Percentiles rank a stretch among this genome's conserved stretches.
Conservation (phyloP, 2,113 vertebrate genomes). For the Microcebus tavaratra region DNA sequence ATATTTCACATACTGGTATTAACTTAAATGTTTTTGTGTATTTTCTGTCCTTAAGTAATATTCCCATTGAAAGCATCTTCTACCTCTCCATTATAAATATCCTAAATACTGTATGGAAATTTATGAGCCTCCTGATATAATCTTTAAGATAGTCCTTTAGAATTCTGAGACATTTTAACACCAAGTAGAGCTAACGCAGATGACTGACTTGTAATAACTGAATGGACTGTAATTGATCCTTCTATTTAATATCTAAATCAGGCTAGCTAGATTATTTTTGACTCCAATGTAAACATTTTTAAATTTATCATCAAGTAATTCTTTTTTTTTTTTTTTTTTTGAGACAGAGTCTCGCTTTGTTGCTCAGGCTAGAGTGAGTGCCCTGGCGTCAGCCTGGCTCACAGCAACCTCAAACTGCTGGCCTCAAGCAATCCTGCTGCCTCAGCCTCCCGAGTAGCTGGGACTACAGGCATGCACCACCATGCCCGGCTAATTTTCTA, state of each 20-base stretch:
- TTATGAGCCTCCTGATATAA: neutral
- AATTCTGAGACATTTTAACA: neutral
- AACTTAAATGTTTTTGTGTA: neutral
- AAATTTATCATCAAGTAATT: neutral
- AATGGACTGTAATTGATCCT: neutral
- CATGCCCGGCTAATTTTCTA: no score
- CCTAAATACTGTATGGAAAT: neutral
- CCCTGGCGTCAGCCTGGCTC: no score
- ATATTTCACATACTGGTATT: neutral
- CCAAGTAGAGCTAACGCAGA: slow-evolving; percentile 5
- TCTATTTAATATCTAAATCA: neutral
- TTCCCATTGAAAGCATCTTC: neutral
- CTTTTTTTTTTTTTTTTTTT: no score
- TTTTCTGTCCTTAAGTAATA: neutral
- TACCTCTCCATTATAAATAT: neutral
- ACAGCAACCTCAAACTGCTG: no score
- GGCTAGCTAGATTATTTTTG: neutral
- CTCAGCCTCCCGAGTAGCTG: no score
- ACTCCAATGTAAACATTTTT: neutral
- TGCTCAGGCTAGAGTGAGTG: no score
- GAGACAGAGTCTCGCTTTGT: no score
- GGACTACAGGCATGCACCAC: no score
- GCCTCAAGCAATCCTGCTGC: no score
- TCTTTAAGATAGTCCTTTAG: neutral
- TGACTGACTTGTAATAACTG: neutral